Conservation (phyloP, 2,888 invertebrate species). For the Idaea aversata region DNA sequence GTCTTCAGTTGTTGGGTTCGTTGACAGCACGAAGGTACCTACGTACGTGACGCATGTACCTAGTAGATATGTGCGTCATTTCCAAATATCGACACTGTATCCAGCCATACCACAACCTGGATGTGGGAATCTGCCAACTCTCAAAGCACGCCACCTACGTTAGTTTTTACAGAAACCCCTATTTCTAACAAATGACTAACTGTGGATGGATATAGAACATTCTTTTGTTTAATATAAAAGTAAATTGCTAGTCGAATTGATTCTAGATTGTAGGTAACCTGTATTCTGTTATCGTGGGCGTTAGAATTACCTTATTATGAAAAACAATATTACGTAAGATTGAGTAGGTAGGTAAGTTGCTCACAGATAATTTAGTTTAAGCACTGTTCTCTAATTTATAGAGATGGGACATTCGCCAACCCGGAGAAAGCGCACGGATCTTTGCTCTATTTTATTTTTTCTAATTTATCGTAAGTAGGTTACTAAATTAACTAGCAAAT, state of each 20-base stretch:
- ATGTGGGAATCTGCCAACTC: constrained; percentile 48
- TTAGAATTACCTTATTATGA: not conserved
- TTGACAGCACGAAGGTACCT: constrained; percentile 43
- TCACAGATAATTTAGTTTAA: not conserved
- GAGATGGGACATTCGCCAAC: not conserved
- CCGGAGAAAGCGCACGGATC: not conserved
- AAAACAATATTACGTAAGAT: not conserved
- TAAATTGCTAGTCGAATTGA: not conserved
- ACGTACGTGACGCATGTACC: constrained; percentile 50
- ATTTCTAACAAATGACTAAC: constrained; percentile 29
- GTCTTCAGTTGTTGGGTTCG: constrained; percentile 36
- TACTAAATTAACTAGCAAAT: too few relatives aligned
- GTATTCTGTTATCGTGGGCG: not conserved
- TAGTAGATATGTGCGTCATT: constrained; percentile 53
- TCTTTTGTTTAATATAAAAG: constrained; percentile 12
- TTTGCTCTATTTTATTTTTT: not conserved
- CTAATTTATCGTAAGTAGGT: not conserved
- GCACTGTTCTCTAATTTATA: not conserved
- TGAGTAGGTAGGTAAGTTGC: not conserved
- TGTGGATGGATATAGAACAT: constrained; percentile 21
- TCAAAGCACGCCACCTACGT: constrained; percentile 23
- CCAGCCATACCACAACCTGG: constrained; percentile 43
- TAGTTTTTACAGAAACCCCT: constrained; percentile 23
- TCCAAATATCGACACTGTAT: constrained; percentile 42
- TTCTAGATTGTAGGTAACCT: not conserved